phyloP scores from a whole-genome alignment of 2,888 invertebrate genomes.

The Timandra comae region DNA sequence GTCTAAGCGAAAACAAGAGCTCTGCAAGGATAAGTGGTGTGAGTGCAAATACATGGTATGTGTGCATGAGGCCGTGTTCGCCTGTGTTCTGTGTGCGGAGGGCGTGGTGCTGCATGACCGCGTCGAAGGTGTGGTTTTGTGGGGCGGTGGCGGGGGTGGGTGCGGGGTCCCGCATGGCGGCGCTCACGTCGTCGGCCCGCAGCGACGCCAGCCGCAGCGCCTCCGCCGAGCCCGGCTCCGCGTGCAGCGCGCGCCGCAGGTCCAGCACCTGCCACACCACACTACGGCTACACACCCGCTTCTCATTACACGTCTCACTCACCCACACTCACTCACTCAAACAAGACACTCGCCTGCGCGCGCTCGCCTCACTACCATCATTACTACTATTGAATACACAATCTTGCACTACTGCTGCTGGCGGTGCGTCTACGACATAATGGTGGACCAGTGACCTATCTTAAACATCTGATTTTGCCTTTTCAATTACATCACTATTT shows the following conservation, averaged over 20 bases:
- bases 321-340: neutral
- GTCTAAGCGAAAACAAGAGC: constrained; percentile 10
- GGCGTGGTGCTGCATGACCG: constrained; percentile 74
- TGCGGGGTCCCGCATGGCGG: constrained; percentile 47
- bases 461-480: too few relatives aligned
- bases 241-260: constrained; percentile 87
- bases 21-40: constrained; percentile 25
- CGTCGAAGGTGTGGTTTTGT: constrained; percentile 74
- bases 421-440: too few relatives aligned
- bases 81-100: constrained; percentile 70
- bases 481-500: too few relatives aligned
- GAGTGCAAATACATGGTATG: constrained; percentile 25
- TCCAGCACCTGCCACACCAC: constrained; percentile 83
- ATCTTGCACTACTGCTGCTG: too few relatives aligned
- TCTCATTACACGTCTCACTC: neutral
- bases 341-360: too few relatives aligned
- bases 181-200: constrained; percentile 75
- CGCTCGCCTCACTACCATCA: too few relatives aligned
- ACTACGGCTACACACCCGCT: constrained; percentile 27
- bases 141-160: constrained; percentile 52
- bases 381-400: too few relatives aligned
- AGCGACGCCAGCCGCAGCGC: constrained; percentile 73
- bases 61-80: constrained; percentile 39
- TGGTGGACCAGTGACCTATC: too few relatives aligned
- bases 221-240: constrained; percentile 79